Evolutionary conservation across 2,113 vertebrate species (phyloP), one percentile per base, ranked within the genome.

Genomic region (Epinephelus moara): DNA sequence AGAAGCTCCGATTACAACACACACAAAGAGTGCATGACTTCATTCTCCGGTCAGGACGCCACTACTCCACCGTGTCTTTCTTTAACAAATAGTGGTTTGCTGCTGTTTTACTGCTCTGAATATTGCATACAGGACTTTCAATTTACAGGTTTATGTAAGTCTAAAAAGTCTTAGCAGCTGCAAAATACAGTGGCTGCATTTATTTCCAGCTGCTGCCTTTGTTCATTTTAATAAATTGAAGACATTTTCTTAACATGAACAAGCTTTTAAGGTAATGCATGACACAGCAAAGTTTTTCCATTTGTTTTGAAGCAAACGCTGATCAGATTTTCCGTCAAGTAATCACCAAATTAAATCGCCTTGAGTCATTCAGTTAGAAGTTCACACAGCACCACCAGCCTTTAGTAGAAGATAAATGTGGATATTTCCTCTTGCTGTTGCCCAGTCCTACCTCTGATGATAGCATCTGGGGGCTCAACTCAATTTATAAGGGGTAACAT

Each of bases 401-500:
- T 57, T 66, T 76, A 75, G 72, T 69, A 27, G 1, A 83, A 81
- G 80, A 90, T 85, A 89, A 82, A 89, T 83, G 84, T 85, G 89
- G 84, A 86, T 85, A 88, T 90, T 88, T 66, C 37, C 23, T 71
- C 84, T 77, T 60, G 50, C 76, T 70, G 76, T 81, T 81, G 53
- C 53, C 60, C 74, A 70, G 75, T 71, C 73, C 64, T 21, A 73
- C 74, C 55, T 90, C 69, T 75, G 78, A 83, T 81, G 70, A 88
- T 85, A 78, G 78, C 67, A 86, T 82, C 85, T 53, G 27, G 17
- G 57, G 71, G 50, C 59, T 69, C 82, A 42, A 52, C 84, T 85
- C 79, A 83, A 75, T 90, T 89, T 83, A 85, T 80, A 84, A 81
- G 66, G 66, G 83, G 57, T 62, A 87, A 85, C 89, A 90, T 86